Base-by-base conservation (phyloP, 23 tunicate genomes). In the Oikopleura dioica region DNA sequence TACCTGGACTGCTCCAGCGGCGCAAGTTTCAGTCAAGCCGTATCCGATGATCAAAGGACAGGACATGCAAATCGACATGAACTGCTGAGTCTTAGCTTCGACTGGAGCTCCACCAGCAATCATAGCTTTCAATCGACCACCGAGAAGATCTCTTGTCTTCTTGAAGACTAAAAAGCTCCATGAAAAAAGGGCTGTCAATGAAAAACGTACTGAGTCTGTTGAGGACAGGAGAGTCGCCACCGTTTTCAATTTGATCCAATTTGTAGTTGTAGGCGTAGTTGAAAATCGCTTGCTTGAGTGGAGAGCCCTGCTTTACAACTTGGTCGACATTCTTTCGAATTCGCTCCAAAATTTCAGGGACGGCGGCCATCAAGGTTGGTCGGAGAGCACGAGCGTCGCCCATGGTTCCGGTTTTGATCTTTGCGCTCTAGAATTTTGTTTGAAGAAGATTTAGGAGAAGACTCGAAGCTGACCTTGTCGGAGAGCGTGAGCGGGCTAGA, bases 11-110 rank as follows among this genome's bases (percentile, higher is more conserved):
- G 96, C 77, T 1, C 87, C 82, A 1, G 91, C 96, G 0, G 92
- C 96, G 76, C 96, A 85, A 0, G 96, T 89, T 78, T 89, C 96
- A 0, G 96, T 89, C 78, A 89, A 50, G 0, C 96, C 96, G 68
- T 89, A 89, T 4, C 96, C 96, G 58, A 85, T 89, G 0, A 85
- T 92, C 12, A 89, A 80, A 2, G 96, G 96, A 59, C 92, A 79
- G 68, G 92, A 89, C 96, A 89, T 89, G 59, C 96, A 89, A 31
- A 89, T 82, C 59, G 86, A 85, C 96, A 89, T 89, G 79, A 89
- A 89, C 36, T 85, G 75, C 79, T 89, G 96, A 28, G 96, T 89
- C 78, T 89, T 83, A 9, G 78, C 83, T 38, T 89, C 86, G 76
- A 83, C 68, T 68, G 96, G 96, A 2, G 96, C 96, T 5, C 92